Conservation (phyloP, 1,140 invertebrate species). For the Mactra quadrangularis region DNA sequence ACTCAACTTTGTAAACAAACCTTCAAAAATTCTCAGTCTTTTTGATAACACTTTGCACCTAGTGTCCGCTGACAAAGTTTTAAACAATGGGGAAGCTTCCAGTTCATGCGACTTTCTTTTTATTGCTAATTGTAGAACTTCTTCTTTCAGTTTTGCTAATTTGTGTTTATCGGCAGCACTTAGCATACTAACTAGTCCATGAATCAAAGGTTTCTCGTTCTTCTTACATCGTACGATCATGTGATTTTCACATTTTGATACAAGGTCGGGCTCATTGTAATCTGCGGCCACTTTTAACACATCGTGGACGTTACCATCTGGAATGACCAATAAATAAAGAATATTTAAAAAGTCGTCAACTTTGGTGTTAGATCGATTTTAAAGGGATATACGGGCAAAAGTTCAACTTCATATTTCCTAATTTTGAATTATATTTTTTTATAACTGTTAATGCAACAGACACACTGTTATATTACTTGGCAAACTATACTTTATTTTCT, state of each 20-base stretch:
- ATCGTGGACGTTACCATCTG: slow-evolving; percentile 60
- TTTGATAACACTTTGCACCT: slow-evolving; percentile 46
- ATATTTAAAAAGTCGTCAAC: not conserved
- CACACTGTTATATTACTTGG: too few relatives aligned
- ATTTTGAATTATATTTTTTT: too few relatives aligned
- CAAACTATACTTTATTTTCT: too few relatives aligned
- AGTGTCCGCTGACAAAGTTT: slow-evolving; percentile 44
- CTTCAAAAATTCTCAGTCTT: slow-evolving; percentile 48
- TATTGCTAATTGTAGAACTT: slow-evolving; percentile 44
- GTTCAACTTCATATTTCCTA: too few relatives aligned
- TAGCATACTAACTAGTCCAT: slow-evolving; percentile 52
- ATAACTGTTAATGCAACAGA: too few relatives aligned
- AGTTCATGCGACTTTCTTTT: slow-evolving; percentile 56
- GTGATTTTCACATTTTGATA: slow-evolving; percentile 43
- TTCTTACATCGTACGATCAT: slow-evolving; percentile 57
- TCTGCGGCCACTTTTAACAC: slow-evolving; percentile 48
- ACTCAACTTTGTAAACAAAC: slow-evolving; percentile 44
- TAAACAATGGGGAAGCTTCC: slow-evolving; percentile 55
- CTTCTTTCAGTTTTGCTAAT: slow-evolving; percentile 47
- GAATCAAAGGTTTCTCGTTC: slow-evolving; percentile 53
- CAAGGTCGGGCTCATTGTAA: slow-evolving; percentile 37
- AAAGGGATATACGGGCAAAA: too few relatives aligned
- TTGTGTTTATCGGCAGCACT: slow-evolving; percentile 61
- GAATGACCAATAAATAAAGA: slow-evolving; percentile 2
- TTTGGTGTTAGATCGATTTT: too few relatives aligned